These are phyloP conservation scores for Oceanites oceanicus DNA, from an alignment of 2,113 vertebrate genomes.

Conservation along the genomic window DNA sequence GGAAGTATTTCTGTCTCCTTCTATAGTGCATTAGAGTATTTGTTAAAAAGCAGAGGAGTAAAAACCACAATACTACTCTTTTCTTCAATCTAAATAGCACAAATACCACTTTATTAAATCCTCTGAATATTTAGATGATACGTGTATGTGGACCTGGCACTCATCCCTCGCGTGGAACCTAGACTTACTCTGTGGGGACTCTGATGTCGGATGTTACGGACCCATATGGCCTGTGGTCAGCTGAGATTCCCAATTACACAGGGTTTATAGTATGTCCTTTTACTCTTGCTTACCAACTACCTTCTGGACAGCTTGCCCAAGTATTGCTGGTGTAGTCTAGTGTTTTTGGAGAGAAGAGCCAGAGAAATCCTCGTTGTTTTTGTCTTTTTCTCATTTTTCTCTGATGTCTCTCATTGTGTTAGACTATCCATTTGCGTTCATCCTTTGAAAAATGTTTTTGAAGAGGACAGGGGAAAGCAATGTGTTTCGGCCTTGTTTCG, in stretches of 20 bases:
- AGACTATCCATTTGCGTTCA: neutral
- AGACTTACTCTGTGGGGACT: rapidly evolving
- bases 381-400: neutral
- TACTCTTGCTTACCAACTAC: neutral
- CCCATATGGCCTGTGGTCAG: rapidly evolving
- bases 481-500: neutral
- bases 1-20: neutral
- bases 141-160: neutral
- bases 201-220: neutral
- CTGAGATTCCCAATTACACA: neutral
- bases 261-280: neutral
- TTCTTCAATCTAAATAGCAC: neutral
- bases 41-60: neutral
- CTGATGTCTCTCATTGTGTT: neutral
- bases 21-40: neutral
- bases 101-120: neutral
- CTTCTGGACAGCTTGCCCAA: neutral
- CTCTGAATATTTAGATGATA: neutral
- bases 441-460: neutral
- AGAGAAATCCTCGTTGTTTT: neutral
- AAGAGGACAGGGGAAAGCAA: neutral
- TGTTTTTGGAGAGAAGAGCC: neutral
- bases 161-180: rapidly evolving
- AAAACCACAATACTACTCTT: neutral
- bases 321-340: neutral